Evolutionary conservation across 2,888 invertebrate species (phyloP).

Genomic region (Epinotia nisella): DNA sequence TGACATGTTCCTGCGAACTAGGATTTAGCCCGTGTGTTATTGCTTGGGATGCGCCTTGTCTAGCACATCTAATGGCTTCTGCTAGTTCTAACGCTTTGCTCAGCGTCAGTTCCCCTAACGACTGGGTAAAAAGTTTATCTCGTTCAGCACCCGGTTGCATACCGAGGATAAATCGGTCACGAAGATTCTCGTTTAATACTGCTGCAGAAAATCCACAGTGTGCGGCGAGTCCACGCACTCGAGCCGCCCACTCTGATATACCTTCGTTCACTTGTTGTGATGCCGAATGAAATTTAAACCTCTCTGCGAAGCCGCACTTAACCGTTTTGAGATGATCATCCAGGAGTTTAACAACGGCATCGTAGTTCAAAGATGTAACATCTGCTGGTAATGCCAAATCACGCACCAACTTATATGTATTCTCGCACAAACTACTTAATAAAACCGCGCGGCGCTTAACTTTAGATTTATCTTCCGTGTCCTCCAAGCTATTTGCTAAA

Average conservation of each 20-base stretch:
- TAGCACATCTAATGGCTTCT: conserved; percentile 37
- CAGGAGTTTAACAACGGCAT: conserved; percentile 14
- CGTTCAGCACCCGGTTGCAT: conserved; percentile 34
- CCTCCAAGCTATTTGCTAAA: neutral
- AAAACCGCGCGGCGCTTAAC: conserved; percentile 7
- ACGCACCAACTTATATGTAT: conserved; percentile 13
- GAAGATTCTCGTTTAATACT: conserved; percentile 7
- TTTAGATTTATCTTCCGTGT: neutral
- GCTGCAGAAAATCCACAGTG: conserved; percentile 30
- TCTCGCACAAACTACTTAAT: conserved; percentile 14
- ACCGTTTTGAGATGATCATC: conserved; percentile 24
- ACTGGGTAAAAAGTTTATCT: conserved; percentile 24
- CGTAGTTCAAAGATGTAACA: conserved; percentile 6
- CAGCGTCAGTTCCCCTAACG: conserved; percentile 32
- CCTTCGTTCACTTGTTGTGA: conserved; percentile 20
- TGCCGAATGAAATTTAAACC: conserved; percentile 31
- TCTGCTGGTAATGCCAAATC: conserved; percentile 10
- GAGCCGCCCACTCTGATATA: conserved; percentile 37
- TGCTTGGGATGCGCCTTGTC: neutral
- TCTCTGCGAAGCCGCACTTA: conserved; percentile 31
- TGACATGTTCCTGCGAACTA: too few relatives aligned
- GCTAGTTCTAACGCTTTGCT: conserved; percentile 43
- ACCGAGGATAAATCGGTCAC: conserved; percentile 38
- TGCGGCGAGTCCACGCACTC: conserved; percentile 29
- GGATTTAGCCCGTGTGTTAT: too few relatives aligned